phyloP scores from a whole-genome alignment of 2,113 vertebrate species.

The Alethe castanea region DNA sequence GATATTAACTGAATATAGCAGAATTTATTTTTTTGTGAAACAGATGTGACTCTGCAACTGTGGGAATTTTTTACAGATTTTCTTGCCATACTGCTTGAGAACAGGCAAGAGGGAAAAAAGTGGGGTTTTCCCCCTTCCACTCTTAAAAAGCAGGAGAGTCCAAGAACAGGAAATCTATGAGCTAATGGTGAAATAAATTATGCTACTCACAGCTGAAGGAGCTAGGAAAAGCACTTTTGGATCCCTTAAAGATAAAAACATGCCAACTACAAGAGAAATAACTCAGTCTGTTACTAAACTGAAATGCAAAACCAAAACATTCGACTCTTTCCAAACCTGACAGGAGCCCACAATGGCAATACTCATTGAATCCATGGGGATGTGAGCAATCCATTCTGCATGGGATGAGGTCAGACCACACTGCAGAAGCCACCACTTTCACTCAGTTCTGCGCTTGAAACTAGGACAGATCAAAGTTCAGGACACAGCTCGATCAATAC shows the following conservation, averaged over 20 bases:
- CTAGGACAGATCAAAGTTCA: background rate
- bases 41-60: background rate
- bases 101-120: background rate
- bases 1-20: background rate
- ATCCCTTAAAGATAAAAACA: background rate
- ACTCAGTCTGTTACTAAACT: background rate
- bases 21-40: background rate
- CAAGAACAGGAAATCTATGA: background rate
- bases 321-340: fast-evolving
- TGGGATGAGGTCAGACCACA: background rate
- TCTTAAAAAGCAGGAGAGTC: background rate
- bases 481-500: background rate
- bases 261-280: background rate
- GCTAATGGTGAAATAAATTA: background rate
- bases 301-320: background rate
- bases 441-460: background rate
- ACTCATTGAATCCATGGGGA: background rate
- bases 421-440: background rate
- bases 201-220: background rate
- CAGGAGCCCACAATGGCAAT: background rate
- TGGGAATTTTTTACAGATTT: background rate
- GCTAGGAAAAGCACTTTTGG: background rate
- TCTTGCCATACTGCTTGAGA: background rate
- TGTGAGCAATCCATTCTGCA: background rate
- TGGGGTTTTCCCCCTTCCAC: background rate